Conservation (phyloP, 2,888 invertebrate species). For the Mimas tiliae region DNA sequence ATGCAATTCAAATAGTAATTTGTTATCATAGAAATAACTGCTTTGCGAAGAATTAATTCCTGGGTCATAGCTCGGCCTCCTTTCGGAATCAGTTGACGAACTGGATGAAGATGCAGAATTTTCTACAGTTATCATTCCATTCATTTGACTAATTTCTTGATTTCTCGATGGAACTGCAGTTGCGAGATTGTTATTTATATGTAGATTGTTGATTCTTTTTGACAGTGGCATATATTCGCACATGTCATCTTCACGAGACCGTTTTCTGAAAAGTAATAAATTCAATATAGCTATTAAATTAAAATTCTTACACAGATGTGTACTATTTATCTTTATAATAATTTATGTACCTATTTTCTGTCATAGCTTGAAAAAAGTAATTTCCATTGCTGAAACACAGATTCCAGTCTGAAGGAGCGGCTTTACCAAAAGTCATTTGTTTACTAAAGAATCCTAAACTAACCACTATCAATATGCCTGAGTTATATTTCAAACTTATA, state of each 20-base stretch:
- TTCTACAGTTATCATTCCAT: constrained; percentile 59
- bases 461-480: constrained; percentile 15
- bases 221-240: constrained; percentile 94
- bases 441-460: constrained; percentile 29
- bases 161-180: constrained; percentile 53
- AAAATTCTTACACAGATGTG: background rate
- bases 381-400: constrained; percentile 63
- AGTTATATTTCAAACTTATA: background rate
- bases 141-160: constrained; percentile 64
- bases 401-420: constrained; percentile 59
- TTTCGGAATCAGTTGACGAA: constrained; percentile 63
- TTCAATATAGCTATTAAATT: constrained; percentile 1
- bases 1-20: constrained; percentile 93
- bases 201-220: constrained; percentile 95
- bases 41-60: constrained; percentile 91
- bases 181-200: constrained; percentile 87
- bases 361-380: constrained; percentile 66
- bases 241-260: constrained; percentile 90
- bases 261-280: constrained; percentile 86
- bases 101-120: constrained; percentile 65
- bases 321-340: background rate
- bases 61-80: constrained; percentile 87
- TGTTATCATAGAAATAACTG: constrained; percentile 94
- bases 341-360: constrained; percentile 72
- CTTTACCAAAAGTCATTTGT: constrained; percentile 72